Conservation (phyloP, 1,140 invertebrate genomes). For the Macrobrachium nipponense region DNA sequence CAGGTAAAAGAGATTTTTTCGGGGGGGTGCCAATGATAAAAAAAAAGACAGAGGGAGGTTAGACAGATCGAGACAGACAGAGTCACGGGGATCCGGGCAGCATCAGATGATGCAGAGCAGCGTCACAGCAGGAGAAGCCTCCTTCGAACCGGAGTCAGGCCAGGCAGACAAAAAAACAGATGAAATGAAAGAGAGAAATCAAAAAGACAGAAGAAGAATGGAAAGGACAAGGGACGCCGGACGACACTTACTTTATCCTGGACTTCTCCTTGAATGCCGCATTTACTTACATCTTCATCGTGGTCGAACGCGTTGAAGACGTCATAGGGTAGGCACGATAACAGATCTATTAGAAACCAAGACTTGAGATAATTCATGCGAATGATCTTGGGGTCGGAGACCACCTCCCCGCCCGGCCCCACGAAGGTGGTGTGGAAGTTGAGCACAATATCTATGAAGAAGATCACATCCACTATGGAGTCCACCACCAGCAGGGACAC, state of each 20-base stretch:
- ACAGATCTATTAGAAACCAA: slow-evolving; percentile 99
- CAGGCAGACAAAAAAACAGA: not conserved
- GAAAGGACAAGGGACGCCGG: not conserved
- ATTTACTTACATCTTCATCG: slow-evolving; percentile 91
- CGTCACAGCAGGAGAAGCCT: too few species aligned
- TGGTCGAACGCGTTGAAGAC: slow-evolving; percentile 99
- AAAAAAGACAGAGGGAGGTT: too few species aligned
- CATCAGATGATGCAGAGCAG: too few species aligned
- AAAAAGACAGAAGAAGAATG: not conserved
- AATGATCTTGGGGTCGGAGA: slow-evolving; percentile 97
- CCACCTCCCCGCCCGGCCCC: slow-evolving; percentile 96
- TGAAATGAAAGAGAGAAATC: not conserved
- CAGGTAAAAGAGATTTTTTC: too few species aligned
- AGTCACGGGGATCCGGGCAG: too few species aligned
- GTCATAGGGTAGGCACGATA: slow-evolving; percentile 99
- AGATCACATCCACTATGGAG: slow-evolving; percentile 99
- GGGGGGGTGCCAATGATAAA: too few species aligned
- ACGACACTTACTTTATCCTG: slow-evolving; percentile 67
- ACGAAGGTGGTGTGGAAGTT: slow-evolving; percentile 99
- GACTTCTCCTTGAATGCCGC: slow-evolving; percentile 58
- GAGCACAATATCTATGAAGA: slow-evolving; percentile 99
- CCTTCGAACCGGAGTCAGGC: not conserved
- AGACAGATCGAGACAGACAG: too few species aligned
- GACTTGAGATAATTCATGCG: slow-evolving; percentile 99
- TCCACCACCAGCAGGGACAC: slow-evolving; percentile 96